These are phyloP conservation scores for Diplodus puntazzo DNA, from an alignment of 2,797 vertebrate genomes.

Conservation along the genomic window DNA sequence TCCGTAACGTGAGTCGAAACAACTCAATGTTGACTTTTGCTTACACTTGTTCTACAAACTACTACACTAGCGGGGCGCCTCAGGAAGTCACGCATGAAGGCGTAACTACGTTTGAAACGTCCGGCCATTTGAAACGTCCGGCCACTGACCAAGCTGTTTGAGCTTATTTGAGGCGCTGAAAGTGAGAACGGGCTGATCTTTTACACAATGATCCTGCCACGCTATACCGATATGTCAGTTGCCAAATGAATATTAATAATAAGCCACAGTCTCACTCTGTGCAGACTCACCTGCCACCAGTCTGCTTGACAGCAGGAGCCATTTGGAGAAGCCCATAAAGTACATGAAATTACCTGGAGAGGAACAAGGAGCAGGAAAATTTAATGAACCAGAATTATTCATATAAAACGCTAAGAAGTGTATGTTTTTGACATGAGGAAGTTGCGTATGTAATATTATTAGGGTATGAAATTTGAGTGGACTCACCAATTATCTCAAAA, in stretches of 20 bases:
- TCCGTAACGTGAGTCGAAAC: no score
- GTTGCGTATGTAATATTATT: no score
- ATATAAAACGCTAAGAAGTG: neutral
- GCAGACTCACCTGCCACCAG: constrained; percentile 86
- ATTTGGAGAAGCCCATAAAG: constrained; percentile 89
- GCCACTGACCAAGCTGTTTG: no score
- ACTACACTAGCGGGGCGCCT: no score
- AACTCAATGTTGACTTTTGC: no score
- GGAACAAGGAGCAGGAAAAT: neutral
- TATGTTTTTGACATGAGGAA: neutral
- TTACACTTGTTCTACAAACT: no score
- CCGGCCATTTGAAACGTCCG: no score
- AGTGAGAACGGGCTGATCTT: neutral
- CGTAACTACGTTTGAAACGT: no score
- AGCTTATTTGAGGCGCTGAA: no score
- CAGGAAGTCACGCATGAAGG: no score
- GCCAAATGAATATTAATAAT: neutral
- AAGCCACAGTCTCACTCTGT: neutral
- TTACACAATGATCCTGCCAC: neutral
- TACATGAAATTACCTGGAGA: constrained; percentile 90
- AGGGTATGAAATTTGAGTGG: no score
- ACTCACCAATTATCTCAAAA: constrained; percentile 89
- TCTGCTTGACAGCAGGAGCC: constrained; percentile 89
- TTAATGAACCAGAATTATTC: neutral
- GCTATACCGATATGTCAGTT: neutral